Evolutionary conservation across 2,797 vertebrate genomes (phyloP), one percentile per base, ranked within the genome.

Genomic region (Pangasius mekongensis): DNA sequence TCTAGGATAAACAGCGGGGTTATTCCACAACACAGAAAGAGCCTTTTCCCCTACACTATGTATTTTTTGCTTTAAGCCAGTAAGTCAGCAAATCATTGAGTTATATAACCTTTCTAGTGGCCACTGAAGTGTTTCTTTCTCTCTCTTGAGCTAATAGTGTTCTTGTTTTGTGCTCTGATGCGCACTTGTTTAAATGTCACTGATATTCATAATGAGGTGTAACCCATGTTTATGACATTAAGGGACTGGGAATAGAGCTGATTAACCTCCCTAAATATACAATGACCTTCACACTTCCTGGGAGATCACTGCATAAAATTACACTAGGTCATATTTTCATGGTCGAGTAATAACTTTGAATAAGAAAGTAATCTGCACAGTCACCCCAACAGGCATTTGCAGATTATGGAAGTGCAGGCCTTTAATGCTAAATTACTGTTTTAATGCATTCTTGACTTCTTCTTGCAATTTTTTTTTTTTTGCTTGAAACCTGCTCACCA

Each of bases 151-250:
- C 33, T 73, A 86, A 88, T 66, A 54, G 64, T 58, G 76, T 87
- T 24, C 66, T 20, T 49, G 71, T 71, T 85, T 24, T 66, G 67
- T 56, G 56, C 62, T 83, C 39, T 1, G 10, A 43, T 36, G 84
- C 66, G 86, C 76, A 69, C 69, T 39, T 85, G 73, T 83, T 86
- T 85, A 91, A 90, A 90, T 90, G 89, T 85, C 90, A 91, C 8
- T 88, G 82, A 58, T 89, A 83, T 83, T 90, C 62, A 87, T 90
- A 88, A 90, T 91, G 62, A 86, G 85, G 82, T 86, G 76, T 76
- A 87, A 87, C 56, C 89, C 54, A 71, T 47, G 47, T 84, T 64
- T 62, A 36, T 85, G 82, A 30, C 58, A 88, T 84, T 91, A 85
- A 89, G 62, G 86, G 58, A 84, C 14, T 52, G 60, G 56, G 81